phyloP scores from a whole-genome alignment of 2,888 invertebrate species.

The Ceramica pisi region DNA sequence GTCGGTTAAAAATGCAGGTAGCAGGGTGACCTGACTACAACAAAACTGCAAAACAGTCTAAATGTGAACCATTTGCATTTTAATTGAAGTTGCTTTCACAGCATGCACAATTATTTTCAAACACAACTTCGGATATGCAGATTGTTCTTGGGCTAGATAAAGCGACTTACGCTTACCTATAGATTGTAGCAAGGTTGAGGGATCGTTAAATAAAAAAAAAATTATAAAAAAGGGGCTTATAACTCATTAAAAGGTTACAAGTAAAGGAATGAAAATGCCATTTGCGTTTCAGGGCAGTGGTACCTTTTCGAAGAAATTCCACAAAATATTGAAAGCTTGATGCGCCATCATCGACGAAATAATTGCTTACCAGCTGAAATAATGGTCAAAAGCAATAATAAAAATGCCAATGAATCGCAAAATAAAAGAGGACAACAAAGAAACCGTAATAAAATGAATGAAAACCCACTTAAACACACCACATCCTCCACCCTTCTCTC shows the following conservation, averaged over 20 bases:
- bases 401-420: background rate
- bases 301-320: no score
- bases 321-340: background rate
- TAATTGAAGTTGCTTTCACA: background rate
- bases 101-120: background rate
- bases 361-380: no score
- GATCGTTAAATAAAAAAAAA: no score
- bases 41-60: background rate
- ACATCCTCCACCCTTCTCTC: background rate
- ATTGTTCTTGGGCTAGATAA: background rate
- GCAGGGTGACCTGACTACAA: background rate
- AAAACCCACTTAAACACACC: background rate
- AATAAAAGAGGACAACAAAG: background rate
- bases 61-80: background rate
- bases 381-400: no score
- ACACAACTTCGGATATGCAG: background rate
- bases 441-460: conserved; percentile 1
- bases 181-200: background rate
- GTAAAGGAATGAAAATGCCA: no score
- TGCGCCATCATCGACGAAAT: background rate
- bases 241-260: no score
- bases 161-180: background rate
- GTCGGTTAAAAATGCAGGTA: no score
- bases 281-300: no score
- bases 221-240: no score